A percentile compares a stretch with the other conserved stretches of the same genome.
These are phyloP conservation scores for Uropetala carovei DNA, from an alignment of 2,888 invertebrate species.

Conservation along the genomic window DNA sequence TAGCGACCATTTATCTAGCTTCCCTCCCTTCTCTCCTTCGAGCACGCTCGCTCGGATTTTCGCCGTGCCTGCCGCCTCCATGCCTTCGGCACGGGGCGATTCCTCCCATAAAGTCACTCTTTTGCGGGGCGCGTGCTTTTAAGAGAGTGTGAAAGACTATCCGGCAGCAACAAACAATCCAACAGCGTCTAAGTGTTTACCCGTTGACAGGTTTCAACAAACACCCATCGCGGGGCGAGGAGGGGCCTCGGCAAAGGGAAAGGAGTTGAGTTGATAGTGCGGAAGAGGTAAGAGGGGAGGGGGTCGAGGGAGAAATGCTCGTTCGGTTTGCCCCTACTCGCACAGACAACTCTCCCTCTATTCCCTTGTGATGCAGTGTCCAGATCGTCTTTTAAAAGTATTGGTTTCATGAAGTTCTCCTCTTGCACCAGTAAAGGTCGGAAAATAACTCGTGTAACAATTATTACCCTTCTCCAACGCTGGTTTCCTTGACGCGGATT, in stretches of 20 bases:
- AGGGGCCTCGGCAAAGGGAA: neutral
- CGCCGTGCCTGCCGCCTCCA: neutral
- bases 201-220: conserved; percentile 59
- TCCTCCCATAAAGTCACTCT: neutral
- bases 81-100: neutral
- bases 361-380: too few species aligned
- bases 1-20: conserved; percentile 8
- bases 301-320: too few species aligned
- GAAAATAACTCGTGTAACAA: too few species aligned
- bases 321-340: too few species aligned
- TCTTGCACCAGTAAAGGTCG: too few species aligned
- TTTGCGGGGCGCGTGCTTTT: conserved; percentile 4
- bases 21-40: neutral
- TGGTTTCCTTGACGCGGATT: too few species aligned
- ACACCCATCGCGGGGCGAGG: conserved; percentile 14
- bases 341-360: too few species aligned
- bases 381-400: too few species aligned
- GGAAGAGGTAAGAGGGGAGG: neutral
- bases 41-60: neutral
- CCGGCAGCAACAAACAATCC: conserved; percentile 46
- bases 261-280: conserved; percentile 2
- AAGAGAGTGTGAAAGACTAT: conserved; percentile 37
- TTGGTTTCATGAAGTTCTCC: too few species aligned
- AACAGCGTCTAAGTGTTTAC: conserved; percentile 46
- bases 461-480: too few species aligned